Evolutionary conservation across 2,113 vertebrate species (phyloP), one percentile per base, ranked within the genome.

Genomic region (Epinephelus lanceolatus): DNA sequence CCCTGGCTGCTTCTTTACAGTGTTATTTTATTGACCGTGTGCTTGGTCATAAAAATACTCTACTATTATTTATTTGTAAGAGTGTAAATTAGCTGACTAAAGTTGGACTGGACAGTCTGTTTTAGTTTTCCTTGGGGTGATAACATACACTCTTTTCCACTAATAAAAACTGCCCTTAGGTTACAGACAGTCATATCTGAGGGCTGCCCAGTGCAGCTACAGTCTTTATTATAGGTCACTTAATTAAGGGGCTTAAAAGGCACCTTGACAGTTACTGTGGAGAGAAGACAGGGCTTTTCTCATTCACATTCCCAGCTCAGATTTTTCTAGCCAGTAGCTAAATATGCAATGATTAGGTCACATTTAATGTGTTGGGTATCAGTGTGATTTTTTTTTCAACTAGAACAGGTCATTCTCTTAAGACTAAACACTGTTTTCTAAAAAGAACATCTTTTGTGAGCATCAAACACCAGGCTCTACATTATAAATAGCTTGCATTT

Each of bases 171-270:
- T 13, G 27, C 49, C 60, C 59, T 63, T 18, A 30, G 47, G 40
- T 81, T 47, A 23, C 14, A 47, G 3, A 52, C 49, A 40, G 12
- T 60, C 30, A 42, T 65, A 42, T 40, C 23, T 56, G 10, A 27
- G 55, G 9, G 45, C 71, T 45, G 30, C 33, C 6, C 53, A 21
- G 45, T 18, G 49, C 52, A 75, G 18, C 59, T 23, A 17, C 30
- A 47, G 33, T 52, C 37, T 75, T 61, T 76, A 66, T 49, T 80
- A 55, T 23, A 73, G 63, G 53, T 45, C 60, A 72, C 33, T 83
- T 76, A 53, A 67, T 80, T 78, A 59, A 45, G 14, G 10, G 52
- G 55, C 10, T 71, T 78, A 66, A 76, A 82, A 76, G 23, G 33
- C 63, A 66, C 33, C 69, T 61, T 72, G 55, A 63, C 49, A 62